Base-by-base conservation (phyloP, 53 echinoderm and acorn worm species). In the Stichopus horrens region DNA sequence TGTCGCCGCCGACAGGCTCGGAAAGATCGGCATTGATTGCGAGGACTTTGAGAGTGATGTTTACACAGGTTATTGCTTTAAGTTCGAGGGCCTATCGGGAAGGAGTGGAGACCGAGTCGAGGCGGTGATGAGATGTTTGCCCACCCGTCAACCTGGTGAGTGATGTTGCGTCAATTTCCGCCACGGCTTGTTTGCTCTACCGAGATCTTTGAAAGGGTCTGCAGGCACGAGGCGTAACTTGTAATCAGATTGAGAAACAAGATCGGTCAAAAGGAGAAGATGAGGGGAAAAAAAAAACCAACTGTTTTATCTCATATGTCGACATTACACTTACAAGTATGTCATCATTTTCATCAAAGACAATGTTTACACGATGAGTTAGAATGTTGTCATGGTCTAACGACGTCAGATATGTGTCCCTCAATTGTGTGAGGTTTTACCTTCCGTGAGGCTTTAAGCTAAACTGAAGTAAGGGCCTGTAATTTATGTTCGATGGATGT, bases 61-160 rank as follows among this genome's bases (percentile, higher is more conserved):
- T 71, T 89, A 89, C 76, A 76, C 77, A 77, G 95, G 95, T 23
- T 95, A 92, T 76, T 96, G 96, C 90, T 94, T 96, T 74, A 89
- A 77, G 52, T 96, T 93, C 73, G 91, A 94, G 82, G 94, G 94
- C 88, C 88, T 93, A 9, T 93, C 94, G 5, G 91, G 76, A 66
- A 37, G 37, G 37, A 94, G 82, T 19, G 94, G 94, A 16, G 94
- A 94, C 5, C 93, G 94, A 11, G 82, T 93, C 51, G 93, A 91
- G 7, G 91, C 94, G 20, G 89, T 86, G 58, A 88, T 86, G 18
- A 87, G 73, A 8, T 96, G 96, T 63, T 87, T 96, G 7, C 94
- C 96, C n/a, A 90, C 79, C 52, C 86, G 87, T 76, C 86, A 85
- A 76, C 84, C 84, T 57, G 92, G 92, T 92, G 84, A 92, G 92